A percentile compares a stretch with the other conserved stretches of the same genome.
Evolutionary conservation across 2,888 invertebrate species (phyloP).

Genomic region (Gnatocerus cornutus): DNA sequence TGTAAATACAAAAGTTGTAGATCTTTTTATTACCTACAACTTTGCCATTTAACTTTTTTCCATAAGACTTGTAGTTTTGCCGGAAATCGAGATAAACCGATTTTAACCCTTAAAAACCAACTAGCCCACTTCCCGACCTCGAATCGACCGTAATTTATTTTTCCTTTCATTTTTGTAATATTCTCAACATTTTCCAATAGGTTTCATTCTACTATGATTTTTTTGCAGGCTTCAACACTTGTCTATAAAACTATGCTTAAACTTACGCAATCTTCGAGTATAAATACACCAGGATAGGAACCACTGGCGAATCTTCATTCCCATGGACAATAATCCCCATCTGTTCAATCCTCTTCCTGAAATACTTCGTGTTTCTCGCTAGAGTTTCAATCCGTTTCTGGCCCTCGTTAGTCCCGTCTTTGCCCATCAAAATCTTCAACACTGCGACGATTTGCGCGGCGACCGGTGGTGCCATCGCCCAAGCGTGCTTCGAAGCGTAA

Average conservation of each 20-base stretch:
- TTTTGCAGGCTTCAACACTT: neutral
- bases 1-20: too few relatives aligned
- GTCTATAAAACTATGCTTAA: neutral
- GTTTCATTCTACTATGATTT: too few relatives aligned
- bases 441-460: slow-evolving; percentile 93
- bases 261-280: slow-evolving; percentile 95
- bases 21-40: too few relatives aligned
- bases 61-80: too few relatives aligned
- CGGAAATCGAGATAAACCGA: too few relatives aligned
- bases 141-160: too few relatives aligned
- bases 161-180: too few relatives aligned
- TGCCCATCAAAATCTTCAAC: slow-evolving; percentile 90
- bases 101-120: too few relatives aligned
- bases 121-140: too few relatives aligned
- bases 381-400: slow-evolving; percentile 80
- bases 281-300: slow-evolving; percentile 95
- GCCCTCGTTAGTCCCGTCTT: slow-evolving; percentile 83
- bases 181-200: too few relatives aligned
- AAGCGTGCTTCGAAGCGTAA: slow-evolving; percentile 90
- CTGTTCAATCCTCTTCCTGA: slow-evolving; percentile 84
- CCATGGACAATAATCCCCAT: slow-evolving; percentile 95
- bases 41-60: too few relatives aligned
- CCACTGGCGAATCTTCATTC: slow-evolving; percentile 95
- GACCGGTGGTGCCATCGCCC: slow-evolving; percentile 91
- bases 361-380: slow-evolving; percentile 87